Evolutionary conservation across 1,140 invertebrate species (phyloP).

Genomic region (Elymnias hypermnestra): DNA sequence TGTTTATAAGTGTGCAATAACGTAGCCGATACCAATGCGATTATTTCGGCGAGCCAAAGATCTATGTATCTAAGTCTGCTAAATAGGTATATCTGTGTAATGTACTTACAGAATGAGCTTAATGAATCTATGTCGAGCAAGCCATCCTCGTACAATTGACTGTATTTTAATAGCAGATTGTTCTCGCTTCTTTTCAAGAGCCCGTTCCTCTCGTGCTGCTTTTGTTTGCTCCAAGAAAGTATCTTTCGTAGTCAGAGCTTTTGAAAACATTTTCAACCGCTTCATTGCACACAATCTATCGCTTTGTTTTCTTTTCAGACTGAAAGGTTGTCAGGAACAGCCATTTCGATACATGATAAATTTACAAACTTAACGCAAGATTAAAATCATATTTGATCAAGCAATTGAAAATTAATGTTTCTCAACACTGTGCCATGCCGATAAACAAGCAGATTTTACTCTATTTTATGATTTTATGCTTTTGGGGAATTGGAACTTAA

Average conservation of each 20-base stretch:
- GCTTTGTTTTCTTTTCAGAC: slow-evolving; percentile 46
- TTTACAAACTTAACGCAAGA: slow-evolving; percentile 18
- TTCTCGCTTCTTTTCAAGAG: slow-evolving; percentile 86
- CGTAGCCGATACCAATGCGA: no score
- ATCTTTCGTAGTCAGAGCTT: slow-evolving; percentile 61
- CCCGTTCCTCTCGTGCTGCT: slow-evolving; percentile 89
- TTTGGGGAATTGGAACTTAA: slow-evolving; percentile 14
- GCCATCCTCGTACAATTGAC: slow-evolving; percentile 82
- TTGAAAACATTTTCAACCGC: slow-evolving; percentile 55
- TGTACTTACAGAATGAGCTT: slow-evolving; percentile 80
- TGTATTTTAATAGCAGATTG: slow-evolving; percentile 84
- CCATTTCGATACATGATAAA: slow-evolving; percentile 28
- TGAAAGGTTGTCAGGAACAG: slow-evolving; percentile 32
- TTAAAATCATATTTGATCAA: slow-evolving; percentile 16
- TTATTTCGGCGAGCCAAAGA: no score
- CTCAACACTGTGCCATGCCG: slow-evolving; percentile 16
- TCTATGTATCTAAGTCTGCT: no score
- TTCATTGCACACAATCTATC: slow-evolving; percentile 34
- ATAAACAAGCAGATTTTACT: slow-evolving; percentile 5
- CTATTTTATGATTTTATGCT: slow-evolving; percentile 17
- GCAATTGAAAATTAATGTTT: slow-evolving; percentile 1
- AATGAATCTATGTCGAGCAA: slow-evolving; percentile 78
- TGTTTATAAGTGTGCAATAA: no score
- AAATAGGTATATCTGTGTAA: no score
- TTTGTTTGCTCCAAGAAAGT: slow-evolving; percentile 89